These are phyloP conservation scores for Morone saxatilis DNA, from an alignment of 2,113 vertebrate genomes.

Conservation along the genomic window DNA sequence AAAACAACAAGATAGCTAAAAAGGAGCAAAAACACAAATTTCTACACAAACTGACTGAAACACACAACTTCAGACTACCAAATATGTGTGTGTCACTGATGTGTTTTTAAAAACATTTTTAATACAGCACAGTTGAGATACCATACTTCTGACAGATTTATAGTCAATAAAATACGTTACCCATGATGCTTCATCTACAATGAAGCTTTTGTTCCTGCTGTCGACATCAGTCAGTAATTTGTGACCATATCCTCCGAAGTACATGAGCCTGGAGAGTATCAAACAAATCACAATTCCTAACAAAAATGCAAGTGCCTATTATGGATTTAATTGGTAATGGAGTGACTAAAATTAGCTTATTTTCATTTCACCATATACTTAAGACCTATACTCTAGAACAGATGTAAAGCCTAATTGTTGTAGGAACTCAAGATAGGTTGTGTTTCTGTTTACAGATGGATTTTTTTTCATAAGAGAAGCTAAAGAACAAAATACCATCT, in stretches of 20 bases:
- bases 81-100: neutral
- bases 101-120: neutral
- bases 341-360: neutral
- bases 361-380: neutral
- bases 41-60: neutral
- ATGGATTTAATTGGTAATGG: neutral
- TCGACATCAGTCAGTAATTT: conserved; percentile 88
- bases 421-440: neutral
- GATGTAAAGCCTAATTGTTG: neutral
- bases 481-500: no score
- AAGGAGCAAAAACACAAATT: neutral
- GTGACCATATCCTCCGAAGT: conserved; percentile 96
- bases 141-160: neutral
- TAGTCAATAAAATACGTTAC: conserved; percentile 75
- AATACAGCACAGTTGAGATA: neutral
- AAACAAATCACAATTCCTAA: conserved; percentile 11
- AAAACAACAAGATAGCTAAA: conserved; percentile 20
- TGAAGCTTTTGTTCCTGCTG: conserved; percentile 87
- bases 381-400: neutral
- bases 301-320: neutral
- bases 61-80: neutral
- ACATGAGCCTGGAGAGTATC: conserved; percentile 87
- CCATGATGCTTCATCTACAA: conserved; percentile 95
- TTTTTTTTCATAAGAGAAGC: no score
- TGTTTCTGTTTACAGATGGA: no score